These are phyloP conservation scores for Myiopsitta monachus DNA, from an alignment of 2,113 vertebrate species.

Conservation along the genomic window DNA sequence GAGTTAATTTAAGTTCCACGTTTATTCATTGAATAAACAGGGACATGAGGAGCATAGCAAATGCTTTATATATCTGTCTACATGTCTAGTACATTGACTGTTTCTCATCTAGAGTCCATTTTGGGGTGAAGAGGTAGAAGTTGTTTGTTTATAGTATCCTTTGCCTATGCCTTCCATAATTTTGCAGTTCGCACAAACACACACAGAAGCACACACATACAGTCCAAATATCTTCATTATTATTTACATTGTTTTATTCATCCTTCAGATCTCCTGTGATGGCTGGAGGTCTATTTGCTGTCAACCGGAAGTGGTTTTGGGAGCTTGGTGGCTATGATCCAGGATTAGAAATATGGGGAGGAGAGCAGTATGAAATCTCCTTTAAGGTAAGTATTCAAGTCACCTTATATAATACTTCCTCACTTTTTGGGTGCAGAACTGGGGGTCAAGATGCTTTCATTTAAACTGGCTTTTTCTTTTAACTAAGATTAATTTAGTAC, in stretches of 20 bases:
- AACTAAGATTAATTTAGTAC: neutral
- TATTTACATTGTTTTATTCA: neutral
- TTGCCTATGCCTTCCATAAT: neutral
- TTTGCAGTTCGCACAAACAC: neutral
- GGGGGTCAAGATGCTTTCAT: neutral
- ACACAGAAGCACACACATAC: neutral
- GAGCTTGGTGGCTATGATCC: constrained; percentile 86
- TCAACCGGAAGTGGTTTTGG: constrained; percentile 88
- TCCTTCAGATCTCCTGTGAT: constrained; percentile 87
- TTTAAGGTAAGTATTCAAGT: constrained; percentile 79
- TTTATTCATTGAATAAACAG: neutral
- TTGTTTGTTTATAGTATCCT: neutral
- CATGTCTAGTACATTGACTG: neutral
- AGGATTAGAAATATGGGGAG: constrained; percentile 87
- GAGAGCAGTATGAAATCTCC: constrained; percentile 88
- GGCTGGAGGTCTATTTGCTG: constrained; percentile 88
- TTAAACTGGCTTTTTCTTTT: neutral
- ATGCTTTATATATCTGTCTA: neutral
- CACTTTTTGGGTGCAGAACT: neutral
- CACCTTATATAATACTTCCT: neutral
- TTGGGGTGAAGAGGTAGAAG: neutral
- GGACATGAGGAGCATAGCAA: neutral
- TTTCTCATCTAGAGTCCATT: neutral
- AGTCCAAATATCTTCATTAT: neutral
- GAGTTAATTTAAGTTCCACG: neutral